Percentiles rank a stretch among this genome's conserved stretches.
Evolutionary conservation across 2,888 invertebrate genomes (phyloP).

Genomic region (Ischnura elegans): DNA sequence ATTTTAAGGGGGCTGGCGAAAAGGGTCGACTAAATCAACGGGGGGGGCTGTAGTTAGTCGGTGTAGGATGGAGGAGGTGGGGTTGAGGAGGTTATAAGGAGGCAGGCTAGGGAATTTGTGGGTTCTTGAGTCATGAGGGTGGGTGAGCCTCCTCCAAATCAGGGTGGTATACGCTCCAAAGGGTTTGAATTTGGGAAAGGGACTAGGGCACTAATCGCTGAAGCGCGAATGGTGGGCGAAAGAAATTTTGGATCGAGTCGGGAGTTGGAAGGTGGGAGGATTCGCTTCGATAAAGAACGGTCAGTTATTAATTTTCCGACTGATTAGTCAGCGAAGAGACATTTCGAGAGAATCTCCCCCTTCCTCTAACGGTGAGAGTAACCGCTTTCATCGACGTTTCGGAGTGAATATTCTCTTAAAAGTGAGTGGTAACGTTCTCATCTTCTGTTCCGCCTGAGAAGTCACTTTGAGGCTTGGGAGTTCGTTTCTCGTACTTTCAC

Average conservation of each 20-base stretch:
- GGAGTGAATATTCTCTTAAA: neutral
- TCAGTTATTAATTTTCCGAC: slow-evolving; percentile 17
- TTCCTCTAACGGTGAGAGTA: no score
- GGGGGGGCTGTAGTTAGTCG: neutral
- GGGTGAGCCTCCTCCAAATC: no score
- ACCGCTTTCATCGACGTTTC: neutral
- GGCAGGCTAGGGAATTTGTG: neutral
- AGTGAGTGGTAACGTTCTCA: neutral
- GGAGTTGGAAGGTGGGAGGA: neutral
- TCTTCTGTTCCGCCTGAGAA: neutral
- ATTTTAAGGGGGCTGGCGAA: neutral
- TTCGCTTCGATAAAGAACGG: slow-evolving; percentile 29
- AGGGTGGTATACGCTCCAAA: neutral
- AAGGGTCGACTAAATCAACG: slow-evolving; percentile 10
- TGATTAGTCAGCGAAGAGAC: neutral
- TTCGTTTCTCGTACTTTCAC: neutral
- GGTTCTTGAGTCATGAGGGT: neutral
- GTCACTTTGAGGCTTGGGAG: neutral
- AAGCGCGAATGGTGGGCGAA: neutral
- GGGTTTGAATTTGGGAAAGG: neutral
- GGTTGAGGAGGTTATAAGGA: neutral
- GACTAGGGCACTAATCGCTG: no score
- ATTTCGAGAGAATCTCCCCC: neutral
- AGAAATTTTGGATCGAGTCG: neutral
- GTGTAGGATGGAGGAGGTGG: neutral